A percentile compares a stretch with the other conserved stretches of the same genome.
Conservation (phyloP, 2,113 vertebrate genomes). For the Equus przewalskii region DNA sequence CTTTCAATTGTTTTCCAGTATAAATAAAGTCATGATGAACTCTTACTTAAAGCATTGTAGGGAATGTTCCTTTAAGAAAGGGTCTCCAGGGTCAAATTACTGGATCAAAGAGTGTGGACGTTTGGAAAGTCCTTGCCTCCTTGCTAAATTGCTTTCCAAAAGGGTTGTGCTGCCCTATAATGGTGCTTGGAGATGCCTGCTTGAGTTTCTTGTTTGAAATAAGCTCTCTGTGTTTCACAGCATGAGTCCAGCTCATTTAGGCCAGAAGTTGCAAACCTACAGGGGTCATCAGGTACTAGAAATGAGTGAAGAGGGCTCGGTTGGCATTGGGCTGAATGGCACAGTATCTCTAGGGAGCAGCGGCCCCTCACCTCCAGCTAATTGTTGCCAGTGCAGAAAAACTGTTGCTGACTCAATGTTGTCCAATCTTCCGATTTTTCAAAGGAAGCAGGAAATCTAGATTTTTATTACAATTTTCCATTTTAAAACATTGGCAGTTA, state of each 20-base stretch:
- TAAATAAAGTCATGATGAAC: neutral
- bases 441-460: neutral
- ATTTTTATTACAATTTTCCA: neutral
- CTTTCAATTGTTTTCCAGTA: neutral
- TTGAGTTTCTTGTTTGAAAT: slow-evolving; percentile 18
- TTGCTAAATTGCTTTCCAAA: neutral
- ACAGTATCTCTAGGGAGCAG: neutral
- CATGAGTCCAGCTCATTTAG: neutral
- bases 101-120: neutral
- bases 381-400: neutral
- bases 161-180: neutral
- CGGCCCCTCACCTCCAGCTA: neutral
- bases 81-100: neutral
- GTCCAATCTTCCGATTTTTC: neutral
- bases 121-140: neutral
- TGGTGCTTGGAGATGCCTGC: neutral
- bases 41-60: neutral
- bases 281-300: neutral
- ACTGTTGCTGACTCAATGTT: neutral
- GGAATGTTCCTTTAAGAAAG: neutral
- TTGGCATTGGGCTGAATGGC: neutral
- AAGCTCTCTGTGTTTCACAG: neutral
- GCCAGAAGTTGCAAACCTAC: neutral
- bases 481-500: slow-evolving; percentile 10
- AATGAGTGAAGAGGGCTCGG: neutral